Evolutionary conservation across 92 coral and sea anemone species (phyloP).

Genomic region (Bergia sp.): DNA sequence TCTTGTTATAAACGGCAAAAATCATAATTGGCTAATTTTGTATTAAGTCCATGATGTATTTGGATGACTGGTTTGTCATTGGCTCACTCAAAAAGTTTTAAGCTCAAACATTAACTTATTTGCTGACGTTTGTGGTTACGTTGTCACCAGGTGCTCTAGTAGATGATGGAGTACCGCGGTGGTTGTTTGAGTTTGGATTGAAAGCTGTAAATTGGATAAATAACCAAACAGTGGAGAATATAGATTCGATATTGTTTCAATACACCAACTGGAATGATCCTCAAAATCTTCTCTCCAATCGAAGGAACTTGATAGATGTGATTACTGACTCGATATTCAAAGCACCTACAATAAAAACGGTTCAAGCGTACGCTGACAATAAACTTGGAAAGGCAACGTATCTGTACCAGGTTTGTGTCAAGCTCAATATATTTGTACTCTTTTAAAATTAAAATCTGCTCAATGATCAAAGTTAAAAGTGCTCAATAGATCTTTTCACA

Average conservation of each 20-base stretch:
- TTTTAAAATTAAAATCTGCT: too few relatives aligned
- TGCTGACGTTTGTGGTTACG: background rate
- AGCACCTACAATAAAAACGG: constrained; percentile 6
- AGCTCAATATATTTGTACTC: background rate
- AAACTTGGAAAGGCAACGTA: background rate
- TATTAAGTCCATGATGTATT: too few relatives aligned
- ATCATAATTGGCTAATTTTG: too few relatives aligned
- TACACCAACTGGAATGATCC: background rate
- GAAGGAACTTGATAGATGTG: background rate
- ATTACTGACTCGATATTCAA: background rate
- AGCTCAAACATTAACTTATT: too few relatives aligned
- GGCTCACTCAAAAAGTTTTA: too few relatives aligned
- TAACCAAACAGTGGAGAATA: background rate
- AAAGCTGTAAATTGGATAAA: background rate
- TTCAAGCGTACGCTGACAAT: background rate
- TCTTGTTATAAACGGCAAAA: too few relatives aligned
- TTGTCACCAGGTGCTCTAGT: background rate
- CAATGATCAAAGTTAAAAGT: too few relatives aligned
- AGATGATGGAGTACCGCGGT: background rate
- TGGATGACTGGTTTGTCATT: too few relatives aligned
- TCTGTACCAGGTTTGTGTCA: background rate
- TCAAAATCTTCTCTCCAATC: background rate
- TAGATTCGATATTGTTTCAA: background rate
- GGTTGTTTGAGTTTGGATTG: background rate
- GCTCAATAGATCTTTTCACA: too few relatives aligned